Evolutionary conservation across 2,797 vertebrate species (phyloP).

Genomic region (Manis pentadactyla): DNA sequence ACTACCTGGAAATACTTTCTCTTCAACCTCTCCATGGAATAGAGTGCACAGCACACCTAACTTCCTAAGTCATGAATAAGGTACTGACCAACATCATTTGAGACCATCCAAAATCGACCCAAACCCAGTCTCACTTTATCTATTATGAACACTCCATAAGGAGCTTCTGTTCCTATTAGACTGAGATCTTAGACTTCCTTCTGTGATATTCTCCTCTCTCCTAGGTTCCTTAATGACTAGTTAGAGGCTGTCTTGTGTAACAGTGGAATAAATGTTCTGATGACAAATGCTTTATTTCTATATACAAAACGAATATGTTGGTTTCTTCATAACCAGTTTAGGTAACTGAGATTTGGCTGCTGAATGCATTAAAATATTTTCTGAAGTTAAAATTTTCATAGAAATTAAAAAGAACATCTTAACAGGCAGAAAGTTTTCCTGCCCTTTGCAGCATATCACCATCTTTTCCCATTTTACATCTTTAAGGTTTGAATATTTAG

Average conservation of each 20-base stretch:
- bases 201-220: neutral
- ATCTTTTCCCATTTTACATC: neutral
- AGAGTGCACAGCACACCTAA: rapidly evolving
- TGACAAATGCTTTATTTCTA: neutral
- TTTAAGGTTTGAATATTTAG: neutral
- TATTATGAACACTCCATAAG: neutral
- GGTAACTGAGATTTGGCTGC: neutral
- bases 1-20: neutral
- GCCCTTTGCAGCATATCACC: neutral
- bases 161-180: neutral
- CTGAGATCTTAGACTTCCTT: neutral
- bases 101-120: neutral
- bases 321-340: neutral
- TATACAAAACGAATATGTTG: neutral
- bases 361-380: neutral
- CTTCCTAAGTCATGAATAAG: neutral
- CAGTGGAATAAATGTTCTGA: neutral
- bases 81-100: neutral
- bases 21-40: neutral
- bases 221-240: neutral
- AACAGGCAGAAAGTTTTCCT: neutral
- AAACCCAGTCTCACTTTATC: neutral
- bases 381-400: neutral
- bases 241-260: neutral
- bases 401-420: neutral